A percentile compares a stretch with the other conserved stretches of the same genome.
These are phyloP conservation scores for Schizopygopsis malacanthus DNA, from an alignment of 2,797 vertebrate genomes.

Conservation along the genomic window DNA sequence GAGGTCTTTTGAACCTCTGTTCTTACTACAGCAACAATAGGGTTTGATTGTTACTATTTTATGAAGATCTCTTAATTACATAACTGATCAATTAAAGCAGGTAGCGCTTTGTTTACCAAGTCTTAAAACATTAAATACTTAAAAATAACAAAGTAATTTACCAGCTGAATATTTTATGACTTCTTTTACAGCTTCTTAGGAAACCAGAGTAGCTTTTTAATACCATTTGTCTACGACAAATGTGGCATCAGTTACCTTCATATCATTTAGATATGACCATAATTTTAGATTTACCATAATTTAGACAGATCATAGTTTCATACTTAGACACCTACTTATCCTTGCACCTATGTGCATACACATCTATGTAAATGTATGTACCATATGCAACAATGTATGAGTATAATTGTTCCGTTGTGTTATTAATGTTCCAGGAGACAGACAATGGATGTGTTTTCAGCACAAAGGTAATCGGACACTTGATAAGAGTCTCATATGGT, in stretches of 20 bases:
- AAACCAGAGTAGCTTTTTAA: conserved; percentile 41
- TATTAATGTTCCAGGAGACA: conserved; percentile 31
- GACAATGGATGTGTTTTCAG: conserved; percentile 58
- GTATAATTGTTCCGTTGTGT: conserved; percentile 15
- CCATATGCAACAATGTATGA: background rate
- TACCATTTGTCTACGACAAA: conserved; percentile 4
- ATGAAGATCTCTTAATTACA: conserved; percentile 26
- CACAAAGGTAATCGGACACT: conserved; percentile 48
- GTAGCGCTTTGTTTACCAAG: conserved; percentile 16
- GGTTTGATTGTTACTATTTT: conserved; percentile 11
- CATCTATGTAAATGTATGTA: background rate
- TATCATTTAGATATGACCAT: background rate
- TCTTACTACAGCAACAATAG: background rate
- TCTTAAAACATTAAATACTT: background rate
- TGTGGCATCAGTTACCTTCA: conserved; percentile 37
- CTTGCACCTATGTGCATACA: background rate
- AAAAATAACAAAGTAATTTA: conserved; percentile 18
- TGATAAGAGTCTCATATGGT: conserved; percentile 59
- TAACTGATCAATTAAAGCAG: conserved; percentile 30
- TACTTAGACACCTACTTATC: background rate
- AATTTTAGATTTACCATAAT: background rate
- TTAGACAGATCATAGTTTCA: background rate
- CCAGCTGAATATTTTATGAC: conserved; percentile 43
- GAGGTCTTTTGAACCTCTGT: background rate
- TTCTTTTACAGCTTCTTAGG: conserved; percentile 9